Evolutionary conservation across 2,797 vertebrate genomes (phyloP).

Genomic region (Xerus rutilus): DNA sequence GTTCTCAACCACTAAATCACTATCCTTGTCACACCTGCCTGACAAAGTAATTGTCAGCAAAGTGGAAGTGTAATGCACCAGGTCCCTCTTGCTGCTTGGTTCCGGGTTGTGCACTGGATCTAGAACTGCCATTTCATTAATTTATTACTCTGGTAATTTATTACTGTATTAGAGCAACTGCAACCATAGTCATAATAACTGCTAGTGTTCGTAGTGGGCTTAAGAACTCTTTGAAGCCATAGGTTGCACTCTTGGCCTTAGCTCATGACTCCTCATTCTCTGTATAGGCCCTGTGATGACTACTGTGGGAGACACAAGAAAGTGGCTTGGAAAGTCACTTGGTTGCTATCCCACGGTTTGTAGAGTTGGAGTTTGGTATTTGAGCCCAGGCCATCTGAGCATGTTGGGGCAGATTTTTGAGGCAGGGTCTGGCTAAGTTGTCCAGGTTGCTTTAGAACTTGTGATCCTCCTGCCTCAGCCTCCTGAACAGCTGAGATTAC

Average conservation of each 20-base stretch:
- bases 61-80: background rate
- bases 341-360: background rate
- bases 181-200: background rate
- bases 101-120: background rate
- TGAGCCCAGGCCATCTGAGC: background rate
- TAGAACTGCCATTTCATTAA: constrained; percentile 13
- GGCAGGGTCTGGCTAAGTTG: background rate
- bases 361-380: background rate
- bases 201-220: background rate
- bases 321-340: background rate
- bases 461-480: background rate
- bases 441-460: background rate
- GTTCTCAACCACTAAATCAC: background rate
- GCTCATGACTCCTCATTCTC: background rate
- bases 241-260: background rate
- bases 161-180: background rate
- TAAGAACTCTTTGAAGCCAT: background rate
- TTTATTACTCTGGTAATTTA: background rate
- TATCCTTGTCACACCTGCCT: background rate
- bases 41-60: background rate
- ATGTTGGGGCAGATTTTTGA: background rate
- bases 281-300: background rate
- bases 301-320: background rate
- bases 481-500: background rate
- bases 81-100: background rate